phyloP scores from a whole-genome alignment of 2,888 invertebrate genomes.

The Tillus elongatus region DNA sequence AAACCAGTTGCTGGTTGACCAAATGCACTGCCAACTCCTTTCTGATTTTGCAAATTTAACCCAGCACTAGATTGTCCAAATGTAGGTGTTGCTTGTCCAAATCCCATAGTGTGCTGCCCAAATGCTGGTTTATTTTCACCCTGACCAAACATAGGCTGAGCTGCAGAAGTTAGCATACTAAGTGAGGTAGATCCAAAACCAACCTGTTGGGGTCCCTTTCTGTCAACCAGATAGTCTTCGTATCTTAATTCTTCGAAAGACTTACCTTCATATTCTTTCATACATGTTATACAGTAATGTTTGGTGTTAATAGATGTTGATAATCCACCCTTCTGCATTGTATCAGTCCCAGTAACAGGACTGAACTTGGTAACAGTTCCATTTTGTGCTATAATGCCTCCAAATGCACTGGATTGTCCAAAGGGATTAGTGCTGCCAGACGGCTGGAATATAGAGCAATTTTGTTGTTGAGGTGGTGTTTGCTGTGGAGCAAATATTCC shows the following conservation, averaged over 20 bases:
- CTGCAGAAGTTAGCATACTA: slow-evolving; percentile 40
- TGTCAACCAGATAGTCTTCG: slow-evolving; percentile 85
- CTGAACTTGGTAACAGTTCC: slow-evolving; percentile 82
- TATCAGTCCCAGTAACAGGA: slow-evolving; percentile 80
- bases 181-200: slow-evolving; percentile 41
- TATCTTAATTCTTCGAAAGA: slow-evolving; percentile 84
- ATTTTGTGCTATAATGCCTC: slow-evolving; percentile 37
- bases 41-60: slow-evolving; percentile 48
- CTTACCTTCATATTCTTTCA: slow-evolving; percentile 96
- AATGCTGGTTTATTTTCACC: slow-evolving; percentile 27
- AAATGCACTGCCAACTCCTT: slow-evolving; percentile 40
- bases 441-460: slow-evolving; percentile 30
- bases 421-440: slow-evolving; percentile 38
- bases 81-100: slow-evolving; percentile 50
- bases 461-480: slow-evolving; percentile 40
- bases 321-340: slow-evolving; percentile 80
- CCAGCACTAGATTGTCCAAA: slow-evolving; percentile 57
- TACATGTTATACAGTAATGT: slow-evolving; percentile 94
- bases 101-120: slow-evolving; percentile 38
- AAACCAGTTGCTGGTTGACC: slow-evolving; percentile 51
- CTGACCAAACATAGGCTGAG: slow-evolving; percentile 43
- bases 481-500: slow-evolving; percentile 47
- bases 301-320: slow-evolving; percentile 82
- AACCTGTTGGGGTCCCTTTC: slow-evolving; percentile 56
- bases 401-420: slow-evolving; percentile 41